Conservation (phyloP, 1,140 invertebrate genomes). For the Vanessa tameamea region DNA sequence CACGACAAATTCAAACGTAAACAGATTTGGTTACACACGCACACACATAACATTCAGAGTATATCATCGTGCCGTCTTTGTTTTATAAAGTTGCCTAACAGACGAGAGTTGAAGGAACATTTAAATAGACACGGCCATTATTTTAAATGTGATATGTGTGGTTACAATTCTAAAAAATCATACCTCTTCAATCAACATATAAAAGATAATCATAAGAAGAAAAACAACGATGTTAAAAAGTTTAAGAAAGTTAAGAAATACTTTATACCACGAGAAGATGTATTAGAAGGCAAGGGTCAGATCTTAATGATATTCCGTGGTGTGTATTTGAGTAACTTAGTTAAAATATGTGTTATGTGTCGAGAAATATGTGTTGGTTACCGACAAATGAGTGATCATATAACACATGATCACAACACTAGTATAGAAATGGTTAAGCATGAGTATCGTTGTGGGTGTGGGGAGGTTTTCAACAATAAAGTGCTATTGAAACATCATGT, state of each 20-base stretch:
- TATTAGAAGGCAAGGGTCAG: neutral
- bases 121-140: neutral
- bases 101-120: slow-evolving; percentile 37
- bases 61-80: slow-evolving; percentile 55
- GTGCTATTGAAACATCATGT: neutral
- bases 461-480: neutral
- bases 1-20: neutral
- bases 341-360: neutral
- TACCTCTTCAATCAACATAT: neutral
- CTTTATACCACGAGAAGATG: neutral
- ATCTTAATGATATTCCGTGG: slow-evolving; percentile 6
- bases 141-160: slow-evolving; percentile 1
- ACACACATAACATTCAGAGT: slow-evolving; percentile 44
- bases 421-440: neutral
- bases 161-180: neutral
- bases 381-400: neutral
- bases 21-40: slow-evolving; percentile 46
- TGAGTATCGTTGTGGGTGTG: neutral
- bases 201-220: neutral
- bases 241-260: neutral
- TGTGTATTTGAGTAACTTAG: neutral
- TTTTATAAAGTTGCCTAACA: slow-evolving; percentile 39
- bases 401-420: neutral
- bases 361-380: neutral
- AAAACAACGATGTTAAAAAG: neutral